Evolutionary conservation across 2,797 vertebrate species (phyloP).

Genomic region (Carcharodon carcharias): DNA sequence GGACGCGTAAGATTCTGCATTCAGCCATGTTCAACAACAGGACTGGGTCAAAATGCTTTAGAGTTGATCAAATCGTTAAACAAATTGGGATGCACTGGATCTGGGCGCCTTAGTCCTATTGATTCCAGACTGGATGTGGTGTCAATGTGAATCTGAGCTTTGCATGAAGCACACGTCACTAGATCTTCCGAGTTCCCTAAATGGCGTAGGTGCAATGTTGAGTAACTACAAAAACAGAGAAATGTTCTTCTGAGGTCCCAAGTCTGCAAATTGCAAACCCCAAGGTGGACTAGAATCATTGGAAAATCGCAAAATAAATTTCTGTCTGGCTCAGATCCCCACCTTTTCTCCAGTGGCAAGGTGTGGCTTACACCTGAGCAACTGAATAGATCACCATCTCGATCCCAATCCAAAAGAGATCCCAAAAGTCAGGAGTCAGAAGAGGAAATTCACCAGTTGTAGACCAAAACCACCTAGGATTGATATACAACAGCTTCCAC

Average conservation of each 20-base stretch:
- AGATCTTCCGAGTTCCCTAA: not conserved
- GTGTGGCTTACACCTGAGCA: not conserved
- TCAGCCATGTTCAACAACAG: too few relatives aligned
- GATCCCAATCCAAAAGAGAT: not conserved
- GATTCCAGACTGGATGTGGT: not conserved
- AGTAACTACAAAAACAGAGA: not conserved
- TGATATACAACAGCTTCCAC: not conserved
- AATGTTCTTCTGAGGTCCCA: not conserved
- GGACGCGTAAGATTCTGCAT: not conserved
- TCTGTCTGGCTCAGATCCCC: not conserved
- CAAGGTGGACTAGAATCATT: not conserved
- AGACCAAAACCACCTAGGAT: not conserved
- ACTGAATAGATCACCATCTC: not conserved
- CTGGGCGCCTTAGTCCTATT: not conserved
- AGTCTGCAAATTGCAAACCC: not conserved
- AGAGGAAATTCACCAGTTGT: not conserved
- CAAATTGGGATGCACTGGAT: not conserved
- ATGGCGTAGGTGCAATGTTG: not conserved
- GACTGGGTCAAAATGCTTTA: too few relatives aligned
- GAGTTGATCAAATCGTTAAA: not conserved
- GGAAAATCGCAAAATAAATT: not conserved
- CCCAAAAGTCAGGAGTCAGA: not conserved
- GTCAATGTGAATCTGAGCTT: not conserved
- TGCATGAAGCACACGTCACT: not conserved
- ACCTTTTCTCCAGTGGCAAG: not conserved